A percentile compares a stretch with the other conserved stretches of the same genome.
Evolutionary conservation across 2,888 invertebrate genomes (phyloP).

Genomic region (Dicranocentrus wangi): DNA sequence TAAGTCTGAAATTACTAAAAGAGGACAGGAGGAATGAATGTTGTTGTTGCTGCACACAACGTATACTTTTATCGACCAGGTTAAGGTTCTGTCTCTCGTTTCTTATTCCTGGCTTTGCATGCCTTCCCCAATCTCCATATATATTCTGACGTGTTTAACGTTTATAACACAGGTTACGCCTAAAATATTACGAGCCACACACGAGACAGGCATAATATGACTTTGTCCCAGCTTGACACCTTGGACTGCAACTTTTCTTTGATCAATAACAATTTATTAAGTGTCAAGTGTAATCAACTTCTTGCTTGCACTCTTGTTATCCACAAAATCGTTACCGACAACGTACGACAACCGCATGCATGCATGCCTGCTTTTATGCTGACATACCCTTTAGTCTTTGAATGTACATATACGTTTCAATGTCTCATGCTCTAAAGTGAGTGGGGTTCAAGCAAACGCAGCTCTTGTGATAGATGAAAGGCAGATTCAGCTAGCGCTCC

Average conservation of each 20-base stretch:
- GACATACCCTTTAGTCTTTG: neutral
- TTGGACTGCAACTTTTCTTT: slow-evolving; percentile 55
- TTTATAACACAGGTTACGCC: slow-evolving; percentile 20
- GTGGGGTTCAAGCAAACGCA: no score
- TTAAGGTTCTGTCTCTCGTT: no score
- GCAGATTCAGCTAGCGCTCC: neutral
- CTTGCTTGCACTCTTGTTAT: slow-evolving; percentile 54
- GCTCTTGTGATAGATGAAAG: slow-evolving; percentile 3
- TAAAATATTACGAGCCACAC: slow-evolving; percentile 41
- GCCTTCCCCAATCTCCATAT: no score
- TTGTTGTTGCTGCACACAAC: no score
- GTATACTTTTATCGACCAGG: no score
- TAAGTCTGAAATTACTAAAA: no score
- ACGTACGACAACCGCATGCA: neutral
- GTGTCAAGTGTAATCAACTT: slow-evolving; percentile 66
- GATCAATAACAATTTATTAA: slow-evolving; percentile 67
- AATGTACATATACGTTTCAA: neutral
- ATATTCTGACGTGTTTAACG: no score
- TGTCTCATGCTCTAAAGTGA: no score
- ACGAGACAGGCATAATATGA: slow-evolving; percentile 25
- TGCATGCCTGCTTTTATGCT: neutral
- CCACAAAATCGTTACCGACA: slow-evolving; percentile 47
- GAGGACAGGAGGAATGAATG: no score
- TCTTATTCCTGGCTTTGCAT: no score
- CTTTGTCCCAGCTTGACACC: slow-evolving; percentile 44